Evolutionary conservation across 2,888 invertebrate species (phyloP).

Genomic region (Rhagonycha lutea): DNA sequence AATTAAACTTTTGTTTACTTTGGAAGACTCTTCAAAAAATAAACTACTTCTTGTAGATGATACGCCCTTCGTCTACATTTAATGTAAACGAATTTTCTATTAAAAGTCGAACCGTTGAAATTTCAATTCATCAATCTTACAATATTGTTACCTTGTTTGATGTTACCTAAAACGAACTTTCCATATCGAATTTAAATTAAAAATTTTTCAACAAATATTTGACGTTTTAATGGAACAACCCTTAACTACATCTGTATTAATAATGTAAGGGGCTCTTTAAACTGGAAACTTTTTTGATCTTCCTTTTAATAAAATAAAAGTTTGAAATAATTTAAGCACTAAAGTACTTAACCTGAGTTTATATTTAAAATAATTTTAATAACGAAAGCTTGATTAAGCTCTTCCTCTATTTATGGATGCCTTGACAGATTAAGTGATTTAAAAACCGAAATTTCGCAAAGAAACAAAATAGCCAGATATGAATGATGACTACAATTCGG

Average conservation of each 20-base stretch:
- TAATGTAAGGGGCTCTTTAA: constrained; percentile 3
- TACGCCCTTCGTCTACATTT: constrained; percentile 12
- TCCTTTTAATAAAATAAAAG: not conserved
- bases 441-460: constrained; percentile 2
- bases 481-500: constrained; percentile 25
- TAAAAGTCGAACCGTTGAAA: constrained; percentile 16
- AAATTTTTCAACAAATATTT: constrained; percentile 21
- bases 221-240: constrained; percentile 21
- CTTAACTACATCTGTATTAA: constrained; percentile 4
- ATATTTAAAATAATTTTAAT: not conserved
- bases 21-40: constrained; percentile 23
- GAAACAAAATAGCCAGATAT: constrained; percentile 14
- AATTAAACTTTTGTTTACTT: constrained; percentile 29
- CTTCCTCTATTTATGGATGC: not conserved
- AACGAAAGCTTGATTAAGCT: not conserved
- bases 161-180: constrained; percentile 15
- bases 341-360: not conserved
- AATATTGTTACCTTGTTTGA: constrained; percentile 20
- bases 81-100: constrained; percentile 23
- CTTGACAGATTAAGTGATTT: not conserved
- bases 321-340: not conserved
- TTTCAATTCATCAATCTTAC: constrained; percentile 15
- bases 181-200: constrained; percentile 25
- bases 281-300: not conserved
- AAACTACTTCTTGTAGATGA: constrained; percentile 18